Evolutionary conservation across 2,888 invertebrate genomes (phyloP), one percentile per base, ranked within the genome.

Genomic region (Poecilobothrus nobilitatus): DNA sequence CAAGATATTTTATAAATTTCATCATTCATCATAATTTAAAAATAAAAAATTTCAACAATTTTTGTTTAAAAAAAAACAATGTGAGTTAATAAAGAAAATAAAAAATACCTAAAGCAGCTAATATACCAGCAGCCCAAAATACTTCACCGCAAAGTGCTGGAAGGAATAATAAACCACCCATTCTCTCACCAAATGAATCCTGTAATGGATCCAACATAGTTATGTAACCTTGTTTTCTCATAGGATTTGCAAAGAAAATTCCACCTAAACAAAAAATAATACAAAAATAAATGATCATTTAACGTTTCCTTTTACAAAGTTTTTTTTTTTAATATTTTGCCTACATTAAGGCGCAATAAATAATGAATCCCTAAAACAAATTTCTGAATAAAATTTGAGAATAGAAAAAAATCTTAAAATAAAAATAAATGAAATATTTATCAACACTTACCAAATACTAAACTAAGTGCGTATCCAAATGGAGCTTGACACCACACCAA

Each of bases 141-240:
- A 97, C 95, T 84, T 98, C 98, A 9, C 98, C 98, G 76, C 96
- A 93, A 2, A 99, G 88, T 0, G 98, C 97, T 4, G 98, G 98
- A 75, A 98, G 84, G 83, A 97, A 98, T 73, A 98, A 86, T 72
- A 98, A 84, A 1, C 97, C 97, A 33, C 98, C 98, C 95, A 98
- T 97, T 73, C 97, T 88, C 81, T 95, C 94, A 27, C 98, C 98
- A 81, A 97, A 97, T 70, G 91, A 90, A 80, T 95, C 94, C 84
- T 98, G 97, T 76, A 98, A 89, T 3, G 98, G 98, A 83, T 98
- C 98, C 83, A 98, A 82, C 98, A 98, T 98, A 53, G 98, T 98
- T 73, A 98, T 91, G 84, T 98, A 98, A 72, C 97, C 97, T 83
- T 97, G 94, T 80, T 92, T 88, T 74, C 98, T 87, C 98, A 99